These are phyloP conservation scores for Epinephelus awoara DNA, from an alignment of 2,797 vertebrate species.

Conservation along the genomic window DNA sequence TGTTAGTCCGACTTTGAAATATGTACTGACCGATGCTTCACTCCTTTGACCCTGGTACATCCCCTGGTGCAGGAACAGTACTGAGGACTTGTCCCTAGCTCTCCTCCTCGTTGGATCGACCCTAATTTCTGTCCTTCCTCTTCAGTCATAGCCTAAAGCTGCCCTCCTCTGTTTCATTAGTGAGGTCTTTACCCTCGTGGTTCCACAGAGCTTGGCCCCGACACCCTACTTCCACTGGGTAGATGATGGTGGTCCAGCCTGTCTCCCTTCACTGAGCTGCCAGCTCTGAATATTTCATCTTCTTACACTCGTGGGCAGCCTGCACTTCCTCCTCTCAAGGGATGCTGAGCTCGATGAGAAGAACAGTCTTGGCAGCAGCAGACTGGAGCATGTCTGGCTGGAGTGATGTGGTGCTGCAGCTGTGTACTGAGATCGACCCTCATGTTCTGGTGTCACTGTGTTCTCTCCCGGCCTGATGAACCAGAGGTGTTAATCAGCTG, in stretches of 20 bases:
- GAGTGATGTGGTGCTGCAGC: background rate
- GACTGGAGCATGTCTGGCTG: background rate
- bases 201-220: no score
- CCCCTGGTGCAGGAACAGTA: no score
- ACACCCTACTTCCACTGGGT: background rate
- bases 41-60: no score
- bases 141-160: no score
- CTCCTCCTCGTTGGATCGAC: no score
- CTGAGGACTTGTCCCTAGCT: no score
- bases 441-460: background rate
- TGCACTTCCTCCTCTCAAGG: background rate
- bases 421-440: no score
- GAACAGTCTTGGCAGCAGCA: background rate
- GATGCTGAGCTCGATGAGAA: conserved; percentile 1
- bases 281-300: conserved; percentile 34
- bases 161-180: no score
- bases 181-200: no score
- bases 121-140: no score
- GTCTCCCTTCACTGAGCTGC: conserved; percentile 7
- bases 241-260: conserved; percentile 20
- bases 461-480: background rate
- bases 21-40: no score
- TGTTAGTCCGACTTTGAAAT: no score
- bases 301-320: background rate
- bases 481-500: background rate